Conservation (phyloP, 2,113 vertebrate species). For the Glaucidium brasilianum region DNA sequence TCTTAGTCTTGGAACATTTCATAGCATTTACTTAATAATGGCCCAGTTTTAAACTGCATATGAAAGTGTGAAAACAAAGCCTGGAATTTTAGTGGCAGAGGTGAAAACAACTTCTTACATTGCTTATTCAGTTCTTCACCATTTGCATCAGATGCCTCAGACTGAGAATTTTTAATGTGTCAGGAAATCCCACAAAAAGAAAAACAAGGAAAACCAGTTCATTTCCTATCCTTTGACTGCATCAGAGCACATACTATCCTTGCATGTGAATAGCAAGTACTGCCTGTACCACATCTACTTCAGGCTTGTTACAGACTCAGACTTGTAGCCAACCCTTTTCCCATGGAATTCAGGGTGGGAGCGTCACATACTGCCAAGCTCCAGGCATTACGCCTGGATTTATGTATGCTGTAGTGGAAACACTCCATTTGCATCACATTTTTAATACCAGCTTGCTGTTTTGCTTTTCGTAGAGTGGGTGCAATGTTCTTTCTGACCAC, state of each 20-base stretch:
- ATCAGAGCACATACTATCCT: not conserved
- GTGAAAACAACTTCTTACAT: not conserved
- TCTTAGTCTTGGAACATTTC: not conserved
- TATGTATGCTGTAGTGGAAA: not conserved
- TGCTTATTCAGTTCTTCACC: not conserved
- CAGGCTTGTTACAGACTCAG: not conserved
- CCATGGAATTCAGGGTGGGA: not conserved
- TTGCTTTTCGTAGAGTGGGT: slow-evolving; percentile 77
- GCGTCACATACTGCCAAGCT: not conserved
- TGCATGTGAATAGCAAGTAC: not conserved
- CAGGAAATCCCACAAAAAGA: not conserved
- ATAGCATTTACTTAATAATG: not conserved
- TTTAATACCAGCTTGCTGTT: not conserved
- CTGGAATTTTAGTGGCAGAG: not conserved
- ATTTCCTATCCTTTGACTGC: not conserved
- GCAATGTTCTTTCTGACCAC: slow-evolving; percentile 89
- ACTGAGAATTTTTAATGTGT: not conserved
- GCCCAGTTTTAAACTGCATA: not conserved
- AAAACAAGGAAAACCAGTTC: not conserved
- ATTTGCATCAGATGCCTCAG: not conserved
- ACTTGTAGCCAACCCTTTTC: not conserved
- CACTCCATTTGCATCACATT: not conserved
- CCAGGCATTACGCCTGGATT: not conserved
- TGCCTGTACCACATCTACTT: accelerated
- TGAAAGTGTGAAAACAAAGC: not conserved